A percentile compares a stretch with the other conserved stretches of the same genome.
Conservation (phyloP, 2,113 vertebrate genomes). For the Aptenodytes patagonicus region DNA sequence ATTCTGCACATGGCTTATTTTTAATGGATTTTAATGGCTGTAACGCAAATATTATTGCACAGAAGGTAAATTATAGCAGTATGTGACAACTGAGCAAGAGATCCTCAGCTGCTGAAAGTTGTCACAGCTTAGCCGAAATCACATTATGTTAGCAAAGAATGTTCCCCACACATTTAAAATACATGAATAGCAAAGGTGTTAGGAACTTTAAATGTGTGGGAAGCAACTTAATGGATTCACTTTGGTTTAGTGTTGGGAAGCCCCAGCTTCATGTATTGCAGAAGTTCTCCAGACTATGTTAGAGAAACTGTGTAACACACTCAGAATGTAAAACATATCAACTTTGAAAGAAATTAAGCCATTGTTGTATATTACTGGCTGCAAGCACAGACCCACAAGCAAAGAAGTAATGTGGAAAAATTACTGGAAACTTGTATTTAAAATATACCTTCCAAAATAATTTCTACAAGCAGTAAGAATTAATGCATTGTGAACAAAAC, state of each 20-base stretch:
- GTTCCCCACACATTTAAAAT: not conserved
- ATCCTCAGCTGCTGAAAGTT: not conserved
- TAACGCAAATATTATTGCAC: constrained; percentile 1
- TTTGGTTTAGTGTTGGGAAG: not conserved
- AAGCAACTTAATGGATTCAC: not conserved
- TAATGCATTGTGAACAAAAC: constrained; percentile 60
- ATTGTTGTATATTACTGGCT: constrained; percentile 24
- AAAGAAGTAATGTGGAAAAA: constrained; percentile 57
- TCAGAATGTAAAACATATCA: not conserved
- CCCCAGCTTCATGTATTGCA: not conserved
- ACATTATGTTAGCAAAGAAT: not conserved
- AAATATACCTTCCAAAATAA: constrained; percentile 67
- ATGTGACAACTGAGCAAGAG: not conserved
- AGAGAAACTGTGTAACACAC: not conserved
- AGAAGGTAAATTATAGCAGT: not conserved
- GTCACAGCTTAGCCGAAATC: not conserved
- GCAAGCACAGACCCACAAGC: constrained; percentile 6
- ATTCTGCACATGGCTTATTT: not conserved
- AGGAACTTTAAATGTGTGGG: constrained; percentile 6
- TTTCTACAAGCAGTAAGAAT: constrained; percentile 62
- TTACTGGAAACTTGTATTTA: constrained; percentile 64
- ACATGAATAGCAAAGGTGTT: constrained; percentile 31
- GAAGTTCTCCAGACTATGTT: not conserved
- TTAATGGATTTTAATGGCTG: constrained; percentile 1
- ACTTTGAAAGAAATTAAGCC: constrained; percentile 19